Evolutionary conservation across 1,140 invertebrate genomes (phyloP), one percentile per base, ranked within the genome.

Genomic region (Orussus abietinus): DNA sequence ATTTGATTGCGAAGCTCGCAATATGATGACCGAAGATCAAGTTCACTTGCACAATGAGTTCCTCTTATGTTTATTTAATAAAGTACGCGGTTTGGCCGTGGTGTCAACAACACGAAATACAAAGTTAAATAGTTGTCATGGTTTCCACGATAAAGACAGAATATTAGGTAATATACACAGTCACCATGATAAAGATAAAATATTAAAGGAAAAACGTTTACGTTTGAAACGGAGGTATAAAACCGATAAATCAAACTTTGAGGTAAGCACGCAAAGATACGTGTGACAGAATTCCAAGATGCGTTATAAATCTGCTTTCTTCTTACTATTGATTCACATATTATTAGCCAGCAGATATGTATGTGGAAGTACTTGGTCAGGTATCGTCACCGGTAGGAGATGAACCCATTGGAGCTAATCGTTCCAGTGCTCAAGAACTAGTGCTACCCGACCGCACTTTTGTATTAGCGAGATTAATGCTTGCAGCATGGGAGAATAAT

Each of bases 41-140:
- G 79, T 90, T 21, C 83, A 84, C 65, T 74, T 88, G 15, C 88
- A 91, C 59, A 92, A 92, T 72, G 82, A 89, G 53, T 91, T 92
- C 62, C 69, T 92, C 4, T 60, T 90, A 5, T 85, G 85, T 6
- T 74, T 91, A 29, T 77, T 91, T 6, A 85, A 87, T 47, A 90
- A 84, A 75, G 85, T 90, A 10, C 82, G 86, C 58, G 79, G 77
- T 15, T 66, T 84, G 32, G 76, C 78, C 2, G 72, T 77, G 28
- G 66, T 75, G 5, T 77, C 80, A 19, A 76, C 80, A 28, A 63
- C 65, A 5, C 74, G 75, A 11, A 69, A 75, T 2, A 72, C 17
- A 60, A 58, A 58, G 14, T 48, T 17, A 51, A 59, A n/a, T 34
- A 62, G 54, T 38, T 41, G 49, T 15, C 42, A 59, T 28, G 28